A percentile compares a stretch with the other conserved stretches of the same genome.
Conservation (phyloP, 2,797 vertebrate species). For the Leucoraja ocellata region DNA sequence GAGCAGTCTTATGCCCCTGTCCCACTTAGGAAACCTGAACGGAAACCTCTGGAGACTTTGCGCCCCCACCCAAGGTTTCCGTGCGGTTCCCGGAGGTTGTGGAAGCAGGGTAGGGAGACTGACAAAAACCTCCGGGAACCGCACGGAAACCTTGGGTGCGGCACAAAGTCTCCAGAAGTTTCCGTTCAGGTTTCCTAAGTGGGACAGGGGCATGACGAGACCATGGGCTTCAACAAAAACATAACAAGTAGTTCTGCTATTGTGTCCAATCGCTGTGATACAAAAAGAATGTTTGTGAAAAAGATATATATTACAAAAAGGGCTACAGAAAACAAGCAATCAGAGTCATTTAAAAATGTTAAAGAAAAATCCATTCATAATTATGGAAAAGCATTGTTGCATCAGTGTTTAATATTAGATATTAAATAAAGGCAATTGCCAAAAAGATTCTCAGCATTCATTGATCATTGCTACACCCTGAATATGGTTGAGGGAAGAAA, state of each 20-base stretch:
- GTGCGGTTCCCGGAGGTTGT: too few relatives aligned
- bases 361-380: not conserved
- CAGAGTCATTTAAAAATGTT: not conserved
- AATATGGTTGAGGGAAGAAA: not conserved
- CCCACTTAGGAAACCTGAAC: too few relatives aligned
- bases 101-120: too few relatives aligned
- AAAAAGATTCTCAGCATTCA: not conserved
- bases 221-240: not conserved
- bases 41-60: too few relatives aligned
- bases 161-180: too few relatives aligned
- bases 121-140: too few relatives aligned
- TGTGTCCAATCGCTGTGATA: not conserved
- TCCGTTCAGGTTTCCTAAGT: too few relatives aligned
- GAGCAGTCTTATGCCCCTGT: too few relatives aligned
- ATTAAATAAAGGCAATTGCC: not conserved
- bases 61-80: too few relatives aligned
- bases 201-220: not conserved
- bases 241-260: not conserved
- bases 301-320: not conserved
- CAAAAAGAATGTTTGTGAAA: not conserved
- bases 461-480: not conserved
- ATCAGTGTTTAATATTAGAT: not conserved
- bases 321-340: not conserved
- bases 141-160: too few relatives aligned
- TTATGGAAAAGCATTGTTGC: not conserved